Base-by-base conservation (phyloP, 2,888 invertebrate genomes). In the Entomobrya proxima region DNA sequence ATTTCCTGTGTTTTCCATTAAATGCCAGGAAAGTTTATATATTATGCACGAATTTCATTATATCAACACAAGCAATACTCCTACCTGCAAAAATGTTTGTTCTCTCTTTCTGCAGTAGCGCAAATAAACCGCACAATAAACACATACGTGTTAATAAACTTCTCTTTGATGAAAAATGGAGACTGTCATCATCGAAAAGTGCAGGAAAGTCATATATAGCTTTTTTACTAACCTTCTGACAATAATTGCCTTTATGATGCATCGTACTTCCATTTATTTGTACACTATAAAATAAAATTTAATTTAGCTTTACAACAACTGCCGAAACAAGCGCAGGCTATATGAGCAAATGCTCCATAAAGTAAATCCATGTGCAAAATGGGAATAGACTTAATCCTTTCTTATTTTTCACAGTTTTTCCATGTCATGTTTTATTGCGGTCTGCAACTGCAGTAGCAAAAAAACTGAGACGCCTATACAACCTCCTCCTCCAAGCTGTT, bases 371-470 rank as follows among this genome's bases (percentile, higher is more conserved):
- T 2, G 2, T 67, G 21, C 6, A 11, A 40, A 40, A n/a, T 7
- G 21, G 21, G 37, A n/a, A 67, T 37, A 24, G 37, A 67, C 21
- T 40, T 67, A 37, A 67, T 67, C 37, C n/a, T 40, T 40, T 67
- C 40, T 37, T 24, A 24, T 13, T 18, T 67, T 67, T 67, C 67
- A 40, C 40, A 37, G 67, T 15, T 75, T 52, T 50, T 75, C 55
- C 27, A 35, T 52, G n/a, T 30, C 15, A 9, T 21, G 37, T 4
- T 37, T 77, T 64, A 69, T 80, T 80, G 55, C 69, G 69, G 37
- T 67, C 67, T 21, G 67, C 47, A 47, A 47, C 32, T 32, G 55
- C 69, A 80, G 79, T 80, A 69, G 79, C 79, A 64, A 79, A 79
- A n/a, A 80, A 52, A 21, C 40, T 55, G 55, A 52, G 40, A 80